These are phyloP conservation scores for Solenopsis invicta DNA, from an alignment of 1,140 invertebrate species.

Conservation along the genomic window DNA sequence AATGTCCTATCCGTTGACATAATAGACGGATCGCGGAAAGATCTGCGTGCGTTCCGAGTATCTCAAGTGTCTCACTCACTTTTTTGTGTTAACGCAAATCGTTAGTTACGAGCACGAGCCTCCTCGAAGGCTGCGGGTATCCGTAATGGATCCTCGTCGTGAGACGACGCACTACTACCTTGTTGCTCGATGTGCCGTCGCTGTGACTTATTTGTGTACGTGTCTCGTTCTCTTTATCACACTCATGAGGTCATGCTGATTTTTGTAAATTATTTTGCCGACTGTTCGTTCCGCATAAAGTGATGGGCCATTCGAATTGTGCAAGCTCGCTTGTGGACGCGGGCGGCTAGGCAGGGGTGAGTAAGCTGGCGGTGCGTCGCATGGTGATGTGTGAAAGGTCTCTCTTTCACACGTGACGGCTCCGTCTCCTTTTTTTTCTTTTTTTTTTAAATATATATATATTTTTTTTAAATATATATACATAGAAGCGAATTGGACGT, in stretches of 20 bases:
- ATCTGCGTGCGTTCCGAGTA: not conserved
- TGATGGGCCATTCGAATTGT: conserved; percentile 80
- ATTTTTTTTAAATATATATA: conserved; percentile 26
- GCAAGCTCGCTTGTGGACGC: conserved; percentile 82
- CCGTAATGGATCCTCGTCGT: not conserved
- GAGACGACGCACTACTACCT: conserved; percentile 11
- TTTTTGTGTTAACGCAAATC: conserved; percentile 36
- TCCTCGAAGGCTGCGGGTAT: conserved; percentile 3
- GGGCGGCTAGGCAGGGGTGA: conserved; percentile 82
- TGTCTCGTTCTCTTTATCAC: conserved; percentile 67
- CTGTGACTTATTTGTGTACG: conserved; percentile 75
- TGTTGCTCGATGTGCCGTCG: conserved; percentile 57
- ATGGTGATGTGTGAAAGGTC: conserved; percentile 71
- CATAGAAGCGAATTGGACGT: conserved; percentile 73
- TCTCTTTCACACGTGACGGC: conserved; percentile 70
- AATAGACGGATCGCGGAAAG: not conserved
- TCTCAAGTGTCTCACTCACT: conserved; percentile 22
- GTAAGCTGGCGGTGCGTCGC: conserved; percentile 85
- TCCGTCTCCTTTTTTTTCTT: conserved; percentile 45
- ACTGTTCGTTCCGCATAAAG: conserved; percentile 82
- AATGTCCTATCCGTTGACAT: not conserved
- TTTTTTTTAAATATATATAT: conserved; percentile 16
- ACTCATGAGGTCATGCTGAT: conserved; percentile 83
- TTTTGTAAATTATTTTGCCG: conserved; percentile 85
- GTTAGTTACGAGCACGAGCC: conserved; percentile 42